A percentile compares a stretch with the other conserved stretches of the same genome.
phyloP scores from a whole-genome alignment of 2,888 invertebrate species.

The Pogonocherus hispidulus region DNA sequence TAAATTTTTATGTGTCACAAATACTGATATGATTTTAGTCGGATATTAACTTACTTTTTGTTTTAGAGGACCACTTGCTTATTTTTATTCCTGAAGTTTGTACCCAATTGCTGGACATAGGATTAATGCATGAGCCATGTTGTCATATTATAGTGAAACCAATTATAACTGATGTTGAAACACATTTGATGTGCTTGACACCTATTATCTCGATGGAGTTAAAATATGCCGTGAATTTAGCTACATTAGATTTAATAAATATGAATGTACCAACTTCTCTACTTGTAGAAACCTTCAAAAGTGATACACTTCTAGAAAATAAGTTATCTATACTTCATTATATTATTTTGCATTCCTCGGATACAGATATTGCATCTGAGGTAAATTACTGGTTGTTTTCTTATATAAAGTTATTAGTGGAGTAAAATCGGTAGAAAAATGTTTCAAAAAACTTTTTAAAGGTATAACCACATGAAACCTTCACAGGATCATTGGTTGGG shows the following conservation, averaged over 20 bases:
- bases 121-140: conserved; percentile 86
- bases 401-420: too few species aligned
- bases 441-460: too few species aligned
- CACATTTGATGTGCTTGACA: conserved; percentile 73
- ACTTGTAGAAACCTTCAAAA: conserved; percentile 78
- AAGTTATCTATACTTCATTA: conserved; percentile 87
- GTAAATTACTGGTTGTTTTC: too few species aligned
- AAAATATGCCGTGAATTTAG: conserved; percentile 76
- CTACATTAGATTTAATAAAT: conserved; percentile 81
- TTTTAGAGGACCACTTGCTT: conserved; percentile 82
- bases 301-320: conserved; percentile 77
- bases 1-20: conserved; percentile 39
- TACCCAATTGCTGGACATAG: conserved; percentile 88
- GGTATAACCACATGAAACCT: too few species aligned
- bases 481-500: too few species aligned
- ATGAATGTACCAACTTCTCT: conserved; percentile 77
- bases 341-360: conserved; percentile 82
- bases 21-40: too few species aligned
- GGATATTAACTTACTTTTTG: not conserved
- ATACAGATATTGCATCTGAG: conserved; percentile 82
- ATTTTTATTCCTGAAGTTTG: conserved; percentile 89
- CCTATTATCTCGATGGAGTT: conserved; percentile 74
- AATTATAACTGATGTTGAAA: conserved; percentile 76
- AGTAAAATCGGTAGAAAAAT: too few species aligned
- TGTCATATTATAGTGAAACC: conserved; percentile 82